Evolutionary conservation across 2,113 vertebrate species (phyloP).

Genomic region (Riparia riparia): DNA sequence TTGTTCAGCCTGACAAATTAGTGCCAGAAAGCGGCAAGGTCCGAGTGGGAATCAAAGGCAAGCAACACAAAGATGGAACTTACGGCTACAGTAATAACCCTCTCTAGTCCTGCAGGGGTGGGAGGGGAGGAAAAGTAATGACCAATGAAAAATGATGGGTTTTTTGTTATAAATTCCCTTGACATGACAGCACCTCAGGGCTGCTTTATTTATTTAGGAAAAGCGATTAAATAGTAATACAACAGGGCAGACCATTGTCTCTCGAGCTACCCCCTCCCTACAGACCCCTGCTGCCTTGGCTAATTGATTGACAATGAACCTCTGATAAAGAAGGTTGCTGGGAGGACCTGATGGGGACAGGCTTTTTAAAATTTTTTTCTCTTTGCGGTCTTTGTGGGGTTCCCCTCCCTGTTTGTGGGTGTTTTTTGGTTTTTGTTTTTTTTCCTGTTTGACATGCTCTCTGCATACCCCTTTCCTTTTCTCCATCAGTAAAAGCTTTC

Average conservation of each 20-base stretch:
- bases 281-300: slow-evolving; percentile 79
- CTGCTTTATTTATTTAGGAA: slow-evolving; percentile 88
- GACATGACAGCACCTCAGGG: slow-evolving; percentile 85
- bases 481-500: slow-evolving; percentile 32
- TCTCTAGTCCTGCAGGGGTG: slow-evolving; percentile 78
- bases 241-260: slow-evolving; percentile 79
- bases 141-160: slow-evolving; percentile 79
- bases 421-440: background rate
- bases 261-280: slow-evolving; percentile 42
- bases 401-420: background rate
- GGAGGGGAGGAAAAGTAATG: slow-evolving; percentile 77
- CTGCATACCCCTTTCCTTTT: background rate
- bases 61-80: slow-evolving; percentile 87
- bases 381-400: slow-evolving; percentile 32
- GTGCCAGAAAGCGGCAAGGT: slow-evolving; percentile 89
- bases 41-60: slow-evolving; percentile 86
- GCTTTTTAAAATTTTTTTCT: background rate
- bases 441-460: slow-evolving; percentile 54
- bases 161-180: slow-evolving; percentile 84
- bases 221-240: slow-evolving; percentile 89
- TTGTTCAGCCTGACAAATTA: slow-evolving; percentile 89
- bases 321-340: slow-evolving; percentile 80
- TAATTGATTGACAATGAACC: slow-evolving; percentile 87
- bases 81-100: slow-evolving; percentile 90
- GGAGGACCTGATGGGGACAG: slow-evolving; percentile 69